Percentiles rank a stretch among this genome's conserved stretches.
Conservation (phyloP, 2,888 invertebrate species). For the Melinaea marsaeus region DNA sequence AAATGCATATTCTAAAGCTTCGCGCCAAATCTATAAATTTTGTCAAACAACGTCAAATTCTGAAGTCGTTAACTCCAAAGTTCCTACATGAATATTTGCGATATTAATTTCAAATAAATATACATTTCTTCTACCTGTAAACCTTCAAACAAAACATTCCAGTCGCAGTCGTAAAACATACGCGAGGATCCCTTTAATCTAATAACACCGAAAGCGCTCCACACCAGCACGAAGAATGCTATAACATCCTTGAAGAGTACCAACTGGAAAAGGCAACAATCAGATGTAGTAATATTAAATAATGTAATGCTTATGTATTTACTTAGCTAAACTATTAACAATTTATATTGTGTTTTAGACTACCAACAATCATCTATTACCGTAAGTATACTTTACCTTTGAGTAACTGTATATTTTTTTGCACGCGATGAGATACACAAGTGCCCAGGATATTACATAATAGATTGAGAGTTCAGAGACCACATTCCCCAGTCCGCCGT, state of each 20-base stretch:
- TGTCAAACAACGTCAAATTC: neutral
- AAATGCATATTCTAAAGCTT: slow-evolving; percentile 63
- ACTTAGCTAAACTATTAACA: no score
- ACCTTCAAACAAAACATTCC: slow-evolving; percentile 55
- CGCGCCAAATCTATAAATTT: slow-evolving; percentile 61
- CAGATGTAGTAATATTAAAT: no score
- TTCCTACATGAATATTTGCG: neutral
- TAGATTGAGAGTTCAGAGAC: slow-evolving; percentile 60
- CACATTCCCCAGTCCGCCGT: slow-evolving; percentile 57
- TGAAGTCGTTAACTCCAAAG: no score
- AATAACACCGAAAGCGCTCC: slow-evolving; percentile 50
- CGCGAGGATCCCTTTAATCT: slow-evolving; percentile 51
- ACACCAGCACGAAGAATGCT: slow-evolving; percentile 53
- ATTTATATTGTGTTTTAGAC: no score
- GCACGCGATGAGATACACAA: slow-evolving; percentile 61
- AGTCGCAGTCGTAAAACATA: slow-evolving; percentile 58
- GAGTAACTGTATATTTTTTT: slow-evolving; percentile 69
- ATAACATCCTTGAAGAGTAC: slow-evolving; percentile 66
- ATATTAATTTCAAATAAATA: no score
- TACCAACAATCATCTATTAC: no score
- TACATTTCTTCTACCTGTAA: slow-evolving; percentile 41
- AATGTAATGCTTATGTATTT: no score
- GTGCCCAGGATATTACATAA: slow-evolving; percentile 59
- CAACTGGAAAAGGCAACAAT: slow-evolving; percentile 41
- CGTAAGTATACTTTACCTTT: slow-evolving; percentile 44